Conservation (phyloP, 2,888 invertebrate genomes). For the Agrochola lychnidis region DNA sequence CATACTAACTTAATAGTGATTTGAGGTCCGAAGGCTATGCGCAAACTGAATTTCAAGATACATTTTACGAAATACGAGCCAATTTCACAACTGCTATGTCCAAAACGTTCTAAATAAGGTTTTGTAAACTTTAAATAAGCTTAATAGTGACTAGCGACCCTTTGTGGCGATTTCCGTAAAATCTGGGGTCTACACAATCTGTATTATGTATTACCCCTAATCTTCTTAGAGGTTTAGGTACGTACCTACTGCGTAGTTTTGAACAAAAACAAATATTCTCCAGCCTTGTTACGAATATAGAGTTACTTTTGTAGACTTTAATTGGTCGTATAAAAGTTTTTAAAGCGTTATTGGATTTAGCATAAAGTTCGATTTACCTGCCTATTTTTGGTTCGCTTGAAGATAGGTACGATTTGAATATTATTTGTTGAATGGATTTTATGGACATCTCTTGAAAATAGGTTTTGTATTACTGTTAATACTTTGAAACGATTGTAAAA, state of each 20-base stretch:
- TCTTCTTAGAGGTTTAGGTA: conserved; percentile 58
- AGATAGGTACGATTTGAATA: conserved; percentile 33
- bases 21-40: conserved; percentile 19
- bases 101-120: conserved; percentile 27
- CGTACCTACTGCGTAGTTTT: conserved; percentile 23
- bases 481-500: conserved; percentile 9
- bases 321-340: conserved; percentile 60
- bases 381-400: conserved; percentile 29
- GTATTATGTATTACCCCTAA: conserved; percentile 54
- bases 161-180: conserved; percentile 40
- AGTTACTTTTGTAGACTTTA: conserved; percentile 49
- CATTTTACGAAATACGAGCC: conserved; percentile 23
- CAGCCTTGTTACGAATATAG: conserved; percentile 15
- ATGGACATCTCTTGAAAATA: conserved; percentile 9
- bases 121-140: conserved; percentile 49
- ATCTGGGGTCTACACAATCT: conserved; percentile 29
- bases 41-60: conserved; percentile 29
- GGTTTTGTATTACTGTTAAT: neutral
- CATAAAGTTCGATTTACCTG: conserved; percentile 52
- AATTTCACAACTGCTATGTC: neutral
- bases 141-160: conserved; percentile 34
- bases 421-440: conserved; percentile 39
- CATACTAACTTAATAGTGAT: conserved; percentile 47
- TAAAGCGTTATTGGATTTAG: conserved; percentile 51
- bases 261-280: conserved; percentile 51